phyloP scores from a whole-genome alignment of 2,888 invertebrate species.

The Zootermopsis nevadensis region DNA sequence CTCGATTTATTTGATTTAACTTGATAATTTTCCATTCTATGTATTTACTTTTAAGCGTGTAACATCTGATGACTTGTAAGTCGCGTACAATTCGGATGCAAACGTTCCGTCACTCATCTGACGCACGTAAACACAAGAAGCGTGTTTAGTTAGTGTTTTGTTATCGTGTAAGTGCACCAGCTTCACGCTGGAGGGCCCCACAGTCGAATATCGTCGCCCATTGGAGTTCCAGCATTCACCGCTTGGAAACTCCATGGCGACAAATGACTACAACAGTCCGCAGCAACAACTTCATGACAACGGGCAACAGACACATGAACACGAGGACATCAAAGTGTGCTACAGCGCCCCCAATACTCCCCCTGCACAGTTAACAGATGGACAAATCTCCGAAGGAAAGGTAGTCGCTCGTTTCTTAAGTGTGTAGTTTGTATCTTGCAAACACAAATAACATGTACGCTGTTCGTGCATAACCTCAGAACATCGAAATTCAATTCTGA shows the following conservation, averaged over 20 bases:
- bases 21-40: too few relatives aligned
- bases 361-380: constrained; percentile 44
- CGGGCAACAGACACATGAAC: constrained; percentile 46
- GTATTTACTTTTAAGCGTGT: too few relatives aligned
- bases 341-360: constrained; percentile 53
- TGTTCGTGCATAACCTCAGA: too few relatives aligned
- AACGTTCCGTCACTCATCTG: not conserved
- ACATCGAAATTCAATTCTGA: too few relatives aligned
- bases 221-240: constrained; percentile 56
- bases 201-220: constrained; percentile 68
- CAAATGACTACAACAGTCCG: constrained; percentile 47
- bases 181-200: constrained; percentile 67
- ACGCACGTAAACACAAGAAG: not conserved
- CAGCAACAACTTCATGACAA: constrained; percentile 36
- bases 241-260: constrained; percentile 51
- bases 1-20: too few relatives aligned
- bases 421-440: too few relatives aligned
- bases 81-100: not conserved
- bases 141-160: constrained; percentile 19
- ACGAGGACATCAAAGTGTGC: constrained; percentile 52
- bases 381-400: constrained; percentile 48
- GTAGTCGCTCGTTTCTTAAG: constrained; percentile 4
- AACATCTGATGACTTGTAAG: too few relatives aligned
- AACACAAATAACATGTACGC: too few relatives aligned
- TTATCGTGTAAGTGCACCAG: constrained; percentile 33